These are phyloP conservation scores for Craseonycteris thonglongyai DNA, from an alignment of 2,113 vertebrate species.

Conservation along the genomic window DNA sequence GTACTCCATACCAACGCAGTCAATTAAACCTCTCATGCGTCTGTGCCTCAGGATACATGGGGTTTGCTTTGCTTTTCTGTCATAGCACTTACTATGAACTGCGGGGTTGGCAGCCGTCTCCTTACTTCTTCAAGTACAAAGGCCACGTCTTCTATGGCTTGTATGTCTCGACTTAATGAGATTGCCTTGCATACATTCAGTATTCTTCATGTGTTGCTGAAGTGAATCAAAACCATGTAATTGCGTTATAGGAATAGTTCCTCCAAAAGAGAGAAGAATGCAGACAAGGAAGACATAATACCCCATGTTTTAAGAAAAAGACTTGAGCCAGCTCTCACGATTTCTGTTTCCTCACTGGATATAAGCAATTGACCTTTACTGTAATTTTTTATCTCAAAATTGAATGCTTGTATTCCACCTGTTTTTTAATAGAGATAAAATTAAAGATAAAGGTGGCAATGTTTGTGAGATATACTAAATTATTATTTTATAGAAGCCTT, in stretches of 20 bases:
- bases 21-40: not conserved
- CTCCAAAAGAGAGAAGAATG: not conserved
- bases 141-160: not conserved
- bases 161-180: not conserved
- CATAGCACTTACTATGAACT: not conserved
- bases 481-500: not conserved
- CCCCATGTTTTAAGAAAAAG: not conserved
- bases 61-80: not conserved
- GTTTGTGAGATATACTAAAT: not conserved
- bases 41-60: not conserved
- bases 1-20: not conserved
- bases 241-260: not conserved
- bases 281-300: not conserved
- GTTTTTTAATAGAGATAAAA: not conserved
- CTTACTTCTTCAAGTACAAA: not conserved
- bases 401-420: not conserved
- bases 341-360: not conserved
- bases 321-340: not conserved
- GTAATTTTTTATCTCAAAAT: not conserved
- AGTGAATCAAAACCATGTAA: not conserved
- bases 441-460: not conserved
- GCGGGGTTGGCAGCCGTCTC: not conserved
- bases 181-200: not conserved
- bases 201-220: not conserved
- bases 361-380: not conserved